Base-by-base conservation (phyloP, 2,888 invertebrate species). In the Mamestra brassicae region DNA sequence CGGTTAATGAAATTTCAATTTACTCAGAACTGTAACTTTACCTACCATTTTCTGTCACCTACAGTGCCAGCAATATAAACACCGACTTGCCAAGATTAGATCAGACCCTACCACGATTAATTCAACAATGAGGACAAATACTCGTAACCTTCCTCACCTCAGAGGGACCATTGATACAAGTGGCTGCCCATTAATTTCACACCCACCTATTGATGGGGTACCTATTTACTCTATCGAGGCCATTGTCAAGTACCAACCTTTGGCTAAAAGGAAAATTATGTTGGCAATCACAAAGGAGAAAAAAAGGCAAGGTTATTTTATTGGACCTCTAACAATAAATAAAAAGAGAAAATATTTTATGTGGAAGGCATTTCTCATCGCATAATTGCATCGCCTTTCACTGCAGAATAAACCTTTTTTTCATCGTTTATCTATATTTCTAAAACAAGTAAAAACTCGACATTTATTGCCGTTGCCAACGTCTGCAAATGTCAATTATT, bases 401-500 rank as follows among this genome's bases (percentile, higher is more conserved):
- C 47, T 47, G 17, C 7, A 52, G 17, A 52, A 52, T 52, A 52
- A 52, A 47, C 11, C 47, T n/a, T n/a, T n/a, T n/a, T n/a, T 47
- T 47, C 1, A 52, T 52, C 26, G 26, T 15, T 15, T 3, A 50
- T 52, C 17, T 36, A 13, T 36, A 13, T 63, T 34, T 69, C 11
- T 36, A 62, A 52, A 42, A 10, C 1, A 70, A 80, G 3, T 47
- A 17, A 36, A 68, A 75, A 36, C 2, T 11, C 4, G 11, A 58
- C 34, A 26, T 71, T 64, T 71, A 60, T 80, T 72, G n/a, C 17
- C 7, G 8, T 50, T 45, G 34, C 7, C 54, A 58, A 11, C 34
- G 62, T 67, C 62, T 65, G 26, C n/a, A 45, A 67, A 61, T 42
- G 71, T 73, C 52, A 73, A 75, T 84, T 74, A 74, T 74, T 66